Percentiles rank a stretch among this genome's conserved stretches.
phyloP scores from a whole-genome alignment of 2,888 invertebrate species.

The Idaea aversata region DNA sequence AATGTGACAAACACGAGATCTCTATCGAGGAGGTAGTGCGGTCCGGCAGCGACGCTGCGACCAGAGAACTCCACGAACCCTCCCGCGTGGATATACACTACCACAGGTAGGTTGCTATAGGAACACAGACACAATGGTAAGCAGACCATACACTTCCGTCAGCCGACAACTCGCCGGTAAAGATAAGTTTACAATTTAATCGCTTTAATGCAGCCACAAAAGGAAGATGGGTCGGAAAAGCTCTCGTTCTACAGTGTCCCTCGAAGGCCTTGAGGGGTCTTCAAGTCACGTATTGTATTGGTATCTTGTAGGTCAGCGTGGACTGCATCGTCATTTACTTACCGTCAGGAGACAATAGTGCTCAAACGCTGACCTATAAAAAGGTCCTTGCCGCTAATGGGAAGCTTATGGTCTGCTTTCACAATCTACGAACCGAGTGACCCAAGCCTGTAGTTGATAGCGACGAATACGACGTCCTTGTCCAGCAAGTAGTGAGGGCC shows the following conservation, averaged over 20 bases:
- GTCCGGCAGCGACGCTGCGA: slow-evolving; percentile 78
- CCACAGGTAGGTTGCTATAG: slow-evolving; percentile 69
- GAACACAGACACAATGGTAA: not conserved
- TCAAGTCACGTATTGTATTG: no score
- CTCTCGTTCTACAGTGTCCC: no score
- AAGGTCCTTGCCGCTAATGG: no score
- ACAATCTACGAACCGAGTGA: slow-evolving; percentile 62
- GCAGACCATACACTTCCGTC: not conserved
- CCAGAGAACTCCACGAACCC: slow-evolving; percentile 83
- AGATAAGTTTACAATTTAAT: no score
- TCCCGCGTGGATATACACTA: slow-evolving; percentile 85
- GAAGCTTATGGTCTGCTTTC: not conserved
- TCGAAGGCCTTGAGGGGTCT: no score
- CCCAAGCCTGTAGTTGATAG: slow-evolving; percentile 50
- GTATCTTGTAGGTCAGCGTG: no score
- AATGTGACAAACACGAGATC: slow-evolving; percentile 48
- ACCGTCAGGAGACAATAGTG: no score
- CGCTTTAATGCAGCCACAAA: no score
- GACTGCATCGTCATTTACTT: no score
- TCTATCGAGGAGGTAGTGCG: slow-evolving; percentile 82
- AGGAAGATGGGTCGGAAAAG: no score
- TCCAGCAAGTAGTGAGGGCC: slow-evolving; percentile 84
- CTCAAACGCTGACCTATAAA: no score
- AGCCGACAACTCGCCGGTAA: no score
- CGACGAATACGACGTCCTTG: slow-evolving; percentile 52